Evolutionary conservation across 2,113 vertebrate genomes (phyloP), one percentile per base, ranked within the genome.

Genomic region (Apodemus speciosus): DNA sequence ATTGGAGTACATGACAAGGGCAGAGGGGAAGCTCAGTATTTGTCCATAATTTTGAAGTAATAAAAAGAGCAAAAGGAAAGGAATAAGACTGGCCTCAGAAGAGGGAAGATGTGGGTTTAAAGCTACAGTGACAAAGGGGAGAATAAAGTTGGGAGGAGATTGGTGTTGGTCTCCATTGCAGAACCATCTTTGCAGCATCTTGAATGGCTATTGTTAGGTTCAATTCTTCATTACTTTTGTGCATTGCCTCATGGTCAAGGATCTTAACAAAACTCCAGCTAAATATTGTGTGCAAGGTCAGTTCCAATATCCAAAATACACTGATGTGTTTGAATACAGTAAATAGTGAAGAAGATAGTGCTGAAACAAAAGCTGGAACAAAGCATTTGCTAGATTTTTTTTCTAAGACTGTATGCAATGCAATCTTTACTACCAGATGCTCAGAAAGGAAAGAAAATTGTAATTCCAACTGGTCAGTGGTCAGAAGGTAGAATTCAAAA

Each of bases 401-500:
- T 72, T 86, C 21, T 69, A 66, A 95, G 77, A 77, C 84, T 43
- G 49, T 20, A 91, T 40, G 89, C 96, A 95, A 95, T 97, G 92
- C 69, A 85, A 62, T 88, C 93, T 95, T 94, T 95, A 58, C 85
- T 88, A 96, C 83, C 95, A 97, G 97, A 98, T 96, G 49, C 81
- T 89, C 95, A 38, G 2, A 6, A 97, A 97, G 95, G 40, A 94
- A 81, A 94, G 85, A 92, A 97, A 97, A 97, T 90, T 1, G 89
- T 95, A 96, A 97, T 96, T 97, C 95, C 73, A 90, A 96, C 46
- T 98, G 96, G 95, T 96, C 95, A 97, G 80, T 96, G 93, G 96
- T 98, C 97, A 98, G 96, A 97, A 97, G 92, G 93, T 95, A 98
- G 96, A 46, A 90, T 53, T 92, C 14, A 68, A 98, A 98, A 96